phyloP scores from a whole-genome alignment of 2,797 vertebrate genomes.

The Clangula hyemalis region DNA sequence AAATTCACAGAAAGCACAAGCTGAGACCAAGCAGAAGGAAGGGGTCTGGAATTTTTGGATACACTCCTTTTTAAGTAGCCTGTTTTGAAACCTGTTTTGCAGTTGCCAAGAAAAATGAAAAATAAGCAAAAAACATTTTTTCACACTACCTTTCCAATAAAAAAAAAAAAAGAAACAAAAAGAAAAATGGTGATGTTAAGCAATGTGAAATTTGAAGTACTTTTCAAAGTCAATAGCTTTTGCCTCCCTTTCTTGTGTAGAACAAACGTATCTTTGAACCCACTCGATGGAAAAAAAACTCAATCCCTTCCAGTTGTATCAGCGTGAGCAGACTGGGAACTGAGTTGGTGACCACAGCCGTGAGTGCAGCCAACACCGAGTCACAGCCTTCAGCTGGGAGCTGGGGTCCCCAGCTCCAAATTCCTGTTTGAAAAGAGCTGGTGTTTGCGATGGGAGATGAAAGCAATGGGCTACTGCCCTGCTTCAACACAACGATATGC shows the following conservation, averaged over 20 bases:
- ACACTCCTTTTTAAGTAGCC: not conserved
- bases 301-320: not conserved
- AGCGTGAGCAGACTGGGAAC: fast-evolving
- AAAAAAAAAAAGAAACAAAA: fast-evolving
- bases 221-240: not conserved
- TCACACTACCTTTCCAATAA: not conserved
- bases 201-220: not conserved
- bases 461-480: not conserved
- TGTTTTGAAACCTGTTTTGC: not conserved
- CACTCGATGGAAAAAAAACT: not conserved
- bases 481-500: fast-evolving
- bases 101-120: not conserved
- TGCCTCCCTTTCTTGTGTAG: not conserved
- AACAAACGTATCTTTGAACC: not conserved
- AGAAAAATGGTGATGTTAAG: not conserved
- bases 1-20: not conserved
- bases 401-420: not conserved
- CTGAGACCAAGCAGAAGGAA: not conserved
- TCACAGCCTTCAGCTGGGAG: not conserved
- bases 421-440: not conserved
- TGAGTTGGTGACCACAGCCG: not conserved
- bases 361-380: not conserved
- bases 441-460: not conserved
- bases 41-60: not conserved
- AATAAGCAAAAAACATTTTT: not conserved